Evolutionary conservation across 2,888 invertebrate species (phyloP).

Genomic region (Eupeodes latifasciatus): DNA sequence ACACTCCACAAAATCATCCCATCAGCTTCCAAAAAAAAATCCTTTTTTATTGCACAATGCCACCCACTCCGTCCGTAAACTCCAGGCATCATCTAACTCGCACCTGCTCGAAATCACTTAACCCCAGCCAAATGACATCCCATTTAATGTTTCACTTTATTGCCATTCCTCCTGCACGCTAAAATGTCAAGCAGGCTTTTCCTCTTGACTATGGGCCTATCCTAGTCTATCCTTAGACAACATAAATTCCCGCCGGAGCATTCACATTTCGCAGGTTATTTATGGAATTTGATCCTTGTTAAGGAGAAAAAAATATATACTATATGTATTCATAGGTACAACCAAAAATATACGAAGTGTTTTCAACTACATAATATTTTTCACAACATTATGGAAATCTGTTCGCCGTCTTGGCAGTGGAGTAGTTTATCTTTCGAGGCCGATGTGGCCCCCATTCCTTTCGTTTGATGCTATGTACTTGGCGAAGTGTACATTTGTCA

Average conservation of each 20-base stretch:
- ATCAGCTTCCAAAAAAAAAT: constrained; percentile 24
- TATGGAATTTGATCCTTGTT: constrained; percentile 68
- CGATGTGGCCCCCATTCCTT: constrained; percentile 40
- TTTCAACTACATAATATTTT: constrained; percentile 72
- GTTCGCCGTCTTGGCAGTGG: constrained; percentile 72
- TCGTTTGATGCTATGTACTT: neutral
- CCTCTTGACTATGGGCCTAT: constrained; percentile 4
- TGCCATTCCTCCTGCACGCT: constrained; percentile 71
- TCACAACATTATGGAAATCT: constrained; percentile 77
- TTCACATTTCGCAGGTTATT: constrained; percentile 72
- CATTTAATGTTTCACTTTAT: constrained; percentile 81
- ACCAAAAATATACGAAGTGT: constrained; percentile 56
- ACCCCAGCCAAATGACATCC: constrained; percentile 80
- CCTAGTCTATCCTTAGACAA: constrained; percentile 56
- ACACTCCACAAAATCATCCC: constrained; percentile 42
- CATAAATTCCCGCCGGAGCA: constrained; percentile 73
- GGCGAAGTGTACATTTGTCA: constrained; percentile 72
- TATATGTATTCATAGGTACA: neutral
- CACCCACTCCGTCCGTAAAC: neutral
- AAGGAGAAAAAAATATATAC: neutral
- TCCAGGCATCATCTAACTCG: constrained; percentile 37
- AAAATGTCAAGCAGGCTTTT: constrained; percentile 61
- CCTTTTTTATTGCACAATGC: constrained; percentile 63
- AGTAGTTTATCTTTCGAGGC: constrained; percentile 73
- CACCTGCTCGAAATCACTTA: constrained; percentile 77